Evolutionary conservation across 2,888 invertebrate species (phyloP), one percentile per base, ranked within the genome.

Genomic region (Netelia inedita): DNA sequence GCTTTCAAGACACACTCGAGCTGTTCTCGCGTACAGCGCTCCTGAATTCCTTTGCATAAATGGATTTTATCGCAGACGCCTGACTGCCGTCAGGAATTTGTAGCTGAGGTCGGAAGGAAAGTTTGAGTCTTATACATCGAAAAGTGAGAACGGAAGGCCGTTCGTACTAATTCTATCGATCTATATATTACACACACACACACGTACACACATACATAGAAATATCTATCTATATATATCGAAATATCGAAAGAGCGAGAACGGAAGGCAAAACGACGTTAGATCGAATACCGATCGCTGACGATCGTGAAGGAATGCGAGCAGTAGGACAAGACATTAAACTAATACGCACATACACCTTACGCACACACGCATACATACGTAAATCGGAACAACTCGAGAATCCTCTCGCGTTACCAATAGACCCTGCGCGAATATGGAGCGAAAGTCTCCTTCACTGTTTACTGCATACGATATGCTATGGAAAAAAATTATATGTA

Each of bases 291-390:
- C 50, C 74, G 76, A 76, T 76, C 71, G 76, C 14, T 10, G 35
- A 35, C 9, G 79, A 59, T 85, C 85, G 80, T 80, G 81, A 76
- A 66, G 85, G 87, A 88, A 88, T 88, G 87, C 87, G 87, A 88
- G 85, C 87, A 88, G 85, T 86, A 82, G 87, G 83, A 87, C 87
- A 88, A 83, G 85, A 85, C 76, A 78, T 71, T 66, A 55, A 63
- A 5, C 46, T 59, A 14, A 61, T 68, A 23, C 61, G 14, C 14
- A 53, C 61, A 53, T n/a, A 82, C 23, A 35, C 63, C 71, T 9
- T 23, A 59, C 14, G 53, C 73, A 23, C 55, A 16, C 14, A 53
- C 61, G 23, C 19, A 82, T 41, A 35, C 65, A 75, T 59, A 5
- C 50, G 21, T 28, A 9, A 43, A 28, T 41, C 19, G 46, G 63